phyloP scores from a whole-genome alignment of 2,888 invertebrate genomes.

The Drosophila paranaensis region DNA sequence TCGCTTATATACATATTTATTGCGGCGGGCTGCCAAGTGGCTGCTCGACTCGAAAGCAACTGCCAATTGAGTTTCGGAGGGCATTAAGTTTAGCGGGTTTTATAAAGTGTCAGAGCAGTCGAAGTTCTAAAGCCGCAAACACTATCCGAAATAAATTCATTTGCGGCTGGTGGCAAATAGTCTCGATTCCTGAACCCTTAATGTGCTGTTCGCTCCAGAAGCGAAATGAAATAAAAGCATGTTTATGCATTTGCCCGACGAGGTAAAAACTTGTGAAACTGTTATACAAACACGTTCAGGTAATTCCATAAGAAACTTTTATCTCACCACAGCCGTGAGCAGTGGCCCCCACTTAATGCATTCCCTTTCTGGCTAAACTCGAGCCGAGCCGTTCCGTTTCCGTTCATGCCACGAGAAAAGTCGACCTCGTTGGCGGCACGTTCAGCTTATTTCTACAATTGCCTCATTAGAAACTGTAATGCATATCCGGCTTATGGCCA shows the following conservation, averaged over 20 bases:
- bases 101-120: conserved; percentile 50
- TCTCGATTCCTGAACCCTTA: conserved; percentile 35
- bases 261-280: conserved; percentile 66
- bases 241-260: conserved; percentile 64
- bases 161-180: conserved; percentile 28
- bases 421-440: conserved; percentile 50
- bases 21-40: conserved; percentile 24
- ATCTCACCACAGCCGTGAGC: conserved; percentile 57
- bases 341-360: conserved; percentile 23
- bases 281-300: conserved; percentile 71
- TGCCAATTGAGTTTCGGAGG: conserved; percentile 60
- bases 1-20: conserved; percentile 53
- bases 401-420: conserved; percentile 4
- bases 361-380: conserved; percentile 11
- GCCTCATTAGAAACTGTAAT: conserved; percentile 72
- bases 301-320: conserved; percentile 74
- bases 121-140: conserved; percentile 44
- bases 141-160: conserved; percentile 21
- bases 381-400: conserved; percentile 11
- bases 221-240: conserved; percentile 56
- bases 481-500: conserved; percentile 71
- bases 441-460: conserved; percentile 72
- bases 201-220: conserved; percentile 41
- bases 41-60: conserved; percentile 36
- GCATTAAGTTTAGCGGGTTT: conserved; percentile 39